Base-by-base conservation (phyloP, 2,797 vertebrate species). In the Geotrypetes seraphini region DNA sequence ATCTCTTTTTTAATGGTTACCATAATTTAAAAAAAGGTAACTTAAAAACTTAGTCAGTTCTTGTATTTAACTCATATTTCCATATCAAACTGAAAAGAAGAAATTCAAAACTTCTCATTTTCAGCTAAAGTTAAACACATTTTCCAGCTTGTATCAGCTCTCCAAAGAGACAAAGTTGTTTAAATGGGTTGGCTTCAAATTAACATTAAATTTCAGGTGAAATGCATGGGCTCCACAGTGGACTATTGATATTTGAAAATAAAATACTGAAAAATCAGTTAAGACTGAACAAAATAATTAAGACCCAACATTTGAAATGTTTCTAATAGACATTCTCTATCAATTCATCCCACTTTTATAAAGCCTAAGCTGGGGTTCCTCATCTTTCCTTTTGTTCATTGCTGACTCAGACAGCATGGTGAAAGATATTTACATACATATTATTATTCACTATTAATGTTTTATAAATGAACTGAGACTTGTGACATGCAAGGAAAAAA, bases 401-500 rank as follows among this genome's bases (percentile, higher is more conserved):
- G 85, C 83, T 85, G 81, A 86, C 85, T 84, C 79, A 81, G 78
- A 85, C 81, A 85, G 84, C 81, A 81, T 73, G 79, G 82, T 79
- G 79, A 81, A 83, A 77, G 77, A 75, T 84, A 83, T 84, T 85
- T 82, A 84, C 82, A 87, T 79, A 87, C 79, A 83, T 87, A 86
- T 86, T 84, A 79, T 81, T 82, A 83, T 84, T 86, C 75, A 84
- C 83, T 87, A 85, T 87, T 87, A 87, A 87, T 86, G 85, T 86
- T 84, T 86, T 87, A 87, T 86, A 87, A 87, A 87, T 87, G 85
- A 84, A 85, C 82, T 87, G 84, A 86, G 84, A 87, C 83, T 86
- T 86, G 85, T 87, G 84, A 84, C 85, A 87, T 87, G 85, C 85
- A 86, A 86, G 85, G 84, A 87, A 87, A 86, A 85, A 86, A 87